A percentile compares a stretch with the other conserved stretches of the same genome.
phyloP scores from a whole-genome alignment of 2,888 invertebrate genomes.

The Vanessa cardui region DNA sequence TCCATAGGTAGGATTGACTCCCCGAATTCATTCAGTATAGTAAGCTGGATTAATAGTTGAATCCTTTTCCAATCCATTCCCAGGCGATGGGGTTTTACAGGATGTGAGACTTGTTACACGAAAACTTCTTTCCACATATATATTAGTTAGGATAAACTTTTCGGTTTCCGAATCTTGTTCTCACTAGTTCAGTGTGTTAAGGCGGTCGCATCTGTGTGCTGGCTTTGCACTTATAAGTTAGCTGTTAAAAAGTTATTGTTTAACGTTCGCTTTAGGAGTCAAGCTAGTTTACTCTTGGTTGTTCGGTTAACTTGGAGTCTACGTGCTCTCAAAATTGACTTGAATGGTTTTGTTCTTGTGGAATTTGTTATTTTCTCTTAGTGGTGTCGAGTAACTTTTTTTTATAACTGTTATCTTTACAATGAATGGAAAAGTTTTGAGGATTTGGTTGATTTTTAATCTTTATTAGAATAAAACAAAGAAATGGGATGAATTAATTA shows the following conservation, averaged over 20 bases:
- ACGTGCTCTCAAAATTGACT: constrained; percentile 19
- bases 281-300: constrained; percentile 12
- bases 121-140: no score
- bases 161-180: constrained; percentile 12
- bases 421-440: not conserved
- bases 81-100: no score
- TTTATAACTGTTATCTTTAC: not conserved
- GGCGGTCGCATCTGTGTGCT: constrained; percentile 24
- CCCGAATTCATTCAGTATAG: no score
- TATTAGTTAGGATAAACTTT: not conserved
- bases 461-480: no score
- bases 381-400: not conserved
- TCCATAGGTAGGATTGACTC: no score
- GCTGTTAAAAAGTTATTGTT: constrained; percentile 22
- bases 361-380: not conserved
- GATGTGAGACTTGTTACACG: no score
- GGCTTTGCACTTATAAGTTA: constrained; percentile 23
- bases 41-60: no score
- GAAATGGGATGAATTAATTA: no score
- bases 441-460: no score
- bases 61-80: no score
- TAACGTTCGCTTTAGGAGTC: constrained; percentile 19
- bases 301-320: constrained; percentile 16
- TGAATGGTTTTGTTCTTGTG: not conserved
- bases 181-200: not conserved